Conservation (phyloP, 1,140 invertebrate species). For the Caenorhabditis remanei region DNA sequence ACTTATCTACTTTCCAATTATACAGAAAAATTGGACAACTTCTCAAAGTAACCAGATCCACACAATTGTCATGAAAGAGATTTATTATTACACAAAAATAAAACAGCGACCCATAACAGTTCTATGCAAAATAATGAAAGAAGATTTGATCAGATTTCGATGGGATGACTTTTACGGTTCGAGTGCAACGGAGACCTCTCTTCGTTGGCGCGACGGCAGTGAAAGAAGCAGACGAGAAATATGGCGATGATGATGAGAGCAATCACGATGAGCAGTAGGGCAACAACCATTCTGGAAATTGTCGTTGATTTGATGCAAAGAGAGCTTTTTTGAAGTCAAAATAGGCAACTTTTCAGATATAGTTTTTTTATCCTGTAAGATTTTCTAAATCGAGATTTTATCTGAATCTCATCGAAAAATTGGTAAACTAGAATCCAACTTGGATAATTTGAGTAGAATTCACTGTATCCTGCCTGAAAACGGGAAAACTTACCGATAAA, state of each 20-base stretch:
- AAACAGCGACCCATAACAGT: constrained; percentile 12
- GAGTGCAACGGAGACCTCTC: constrained; percentile 41
- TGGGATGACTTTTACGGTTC: constrained; percentile 41
- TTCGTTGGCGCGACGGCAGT: constrained; percentile 35
- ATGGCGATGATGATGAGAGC: constrained; percentile 35
- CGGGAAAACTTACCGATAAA: neutral
- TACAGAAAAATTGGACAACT: no score
- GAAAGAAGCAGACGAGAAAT: constrained; percentile 37
- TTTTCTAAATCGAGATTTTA: no score
- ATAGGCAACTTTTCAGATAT: no score
- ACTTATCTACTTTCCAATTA: no score
- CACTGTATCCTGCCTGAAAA: neutral
- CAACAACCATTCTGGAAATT: constrained; percentile 25
- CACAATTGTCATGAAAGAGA: neutral
- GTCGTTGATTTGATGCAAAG: neutral
- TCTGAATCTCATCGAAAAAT: no score
- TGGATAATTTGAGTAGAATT: no score
- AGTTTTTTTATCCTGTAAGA: no score
- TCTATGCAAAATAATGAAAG: neutral
- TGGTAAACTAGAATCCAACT: no score
- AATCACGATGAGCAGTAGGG: constrained; percentile 51
- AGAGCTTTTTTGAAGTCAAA: no score
- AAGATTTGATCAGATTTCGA: constrained; percentile 37
- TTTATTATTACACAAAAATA: constrained; percentile 13
- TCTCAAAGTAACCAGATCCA: no score